These are phyloP conservation scores for Muscicapa comitata DNA, from an alignment of 2,797 vertebrate genomes.

Conservation along the genomic window DNA sequence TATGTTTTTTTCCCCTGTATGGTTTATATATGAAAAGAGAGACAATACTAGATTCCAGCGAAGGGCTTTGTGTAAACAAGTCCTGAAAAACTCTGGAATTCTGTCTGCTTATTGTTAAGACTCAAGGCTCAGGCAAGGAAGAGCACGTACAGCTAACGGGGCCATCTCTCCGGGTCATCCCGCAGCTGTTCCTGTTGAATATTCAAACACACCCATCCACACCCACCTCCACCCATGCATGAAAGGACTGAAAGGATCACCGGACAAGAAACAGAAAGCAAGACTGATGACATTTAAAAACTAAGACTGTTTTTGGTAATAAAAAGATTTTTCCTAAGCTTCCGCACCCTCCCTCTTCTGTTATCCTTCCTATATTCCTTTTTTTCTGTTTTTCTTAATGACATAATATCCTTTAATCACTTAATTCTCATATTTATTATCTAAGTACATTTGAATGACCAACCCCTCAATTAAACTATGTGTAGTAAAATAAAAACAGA, in stretches of 20 bases:
- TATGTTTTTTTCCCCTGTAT: background rate
- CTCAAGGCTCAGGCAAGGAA: constrained; percentile 13
- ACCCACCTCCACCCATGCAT: constrained; percentile 43
- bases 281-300: constrained; percentile 46
- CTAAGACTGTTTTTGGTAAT: background rate
- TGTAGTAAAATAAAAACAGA: background rate
- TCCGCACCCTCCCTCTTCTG: constrained; percentile 15
- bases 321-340: background rate
- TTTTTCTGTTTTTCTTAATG: constrained; percentile 25
- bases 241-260: constrained; percentile 26
- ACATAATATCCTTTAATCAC: constrained; percentile 27
- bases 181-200: constrained; percentile 65
- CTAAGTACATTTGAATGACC: background rate
- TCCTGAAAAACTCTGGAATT: constrained; percentile 25
- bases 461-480: background rate
- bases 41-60: background rate
- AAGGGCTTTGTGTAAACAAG: constrained; percentile 29
- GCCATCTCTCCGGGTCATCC: constrained; percentile 64
- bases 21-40: background rate
- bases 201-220: constrained; percentile 42
- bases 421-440: background rate
- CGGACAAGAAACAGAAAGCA: constrained; percentile 22
- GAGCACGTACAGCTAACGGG: constrained; percentile 44
- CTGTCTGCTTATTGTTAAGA: constrained; percentile 52
- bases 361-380: background rate